Evolutionary conservation across 92 coral and sea anemone genomes (phyloP), one percentile per base, ranked within the genome.

Genomic region (Zoanthus solanderi): DNA sequence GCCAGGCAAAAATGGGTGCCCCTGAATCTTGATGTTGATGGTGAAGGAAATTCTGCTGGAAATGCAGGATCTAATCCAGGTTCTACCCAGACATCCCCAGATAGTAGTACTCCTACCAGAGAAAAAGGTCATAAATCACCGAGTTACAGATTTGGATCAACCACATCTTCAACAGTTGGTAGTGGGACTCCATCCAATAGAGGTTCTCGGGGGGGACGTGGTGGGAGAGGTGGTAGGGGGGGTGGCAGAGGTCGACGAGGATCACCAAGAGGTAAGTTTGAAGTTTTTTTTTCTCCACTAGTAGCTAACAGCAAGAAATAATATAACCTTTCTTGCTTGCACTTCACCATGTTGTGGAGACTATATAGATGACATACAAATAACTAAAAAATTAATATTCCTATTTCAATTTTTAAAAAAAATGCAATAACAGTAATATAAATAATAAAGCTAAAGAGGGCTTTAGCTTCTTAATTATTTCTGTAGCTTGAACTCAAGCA

Each of bases 1-100:
- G 89, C 87, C 50, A 94, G 99, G 45, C 99, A 91, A 52, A 97
- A 95, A 68, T 97, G 99, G 99, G 99, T 97, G 68, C 99, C 99
- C 16, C 88, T 97, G 52, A 93, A 80, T 42, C 88, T 97, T 31
- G 99, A 97, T 67, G 71, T 61, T 23, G 88, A 90, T 54, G 86
- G 87, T 0, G 89, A 90, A 83, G 92, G 88, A 5, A 81, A 81
- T 17, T 18, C 75, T 28, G 85, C 47, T 31, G 93, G 95, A 5
- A 52, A 93, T 1, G 90, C 94, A 7, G 89, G 91, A 54, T 88
- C 90, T 7, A n/a, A 54, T 32, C 96, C 94, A 0, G 87, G 89
- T 46, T 84, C 91, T 16, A 88, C 90, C 44, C 90, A 83, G n/a
- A 87, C 92, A 14, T 95, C 98, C 2, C 99, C 98, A 32, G 99